Base-by-base conservation (phyloP, 2,797 vertebrate species). In the Aulostomus chinensis region DNA sequence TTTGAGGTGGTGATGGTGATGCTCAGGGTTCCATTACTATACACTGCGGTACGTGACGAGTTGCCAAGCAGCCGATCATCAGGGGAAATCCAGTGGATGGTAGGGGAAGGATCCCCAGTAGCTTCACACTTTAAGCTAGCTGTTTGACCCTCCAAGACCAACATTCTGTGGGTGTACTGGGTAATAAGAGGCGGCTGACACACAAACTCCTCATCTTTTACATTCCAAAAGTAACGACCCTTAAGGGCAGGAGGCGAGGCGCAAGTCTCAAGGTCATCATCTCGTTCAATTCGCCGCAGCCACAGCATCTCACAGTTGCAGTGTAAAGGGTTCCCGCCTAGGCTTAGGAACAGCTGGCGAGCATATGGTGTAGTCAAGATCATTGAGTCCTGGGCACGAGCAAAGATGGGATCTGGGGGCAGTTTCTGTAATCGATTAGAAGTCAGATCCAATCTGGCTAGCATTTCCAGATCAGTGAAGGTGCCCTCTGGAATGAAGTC, bases 221-320 rank as follows among this genome's bases (percentile, higher is more conserved):
- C 86, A 0, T 94, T 96, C 97, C 97, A 99, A 77, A 99, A 99
- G 76, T 99, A 99, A 26, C 94, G 93, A 1, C 96, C 97, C 68
- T 98, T 98, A 20, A 99, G 89, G 42, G 84, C 88, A 0, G 93
- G 63, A 0, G 96, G 97, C 49, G 97, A 99, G 36, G 96, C 96
- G 4, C 97, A 99, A 0, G 97, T 99, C 87, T 99, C 97, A 93
- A 98, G 95, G 38, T 99, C 97, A 0, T 99, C 97, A 0, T 98
- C 96, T 2, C 97, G 86, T 13, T 96, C 93, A 1, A 99, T 87
- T 47, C 97, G 80, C 24, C 97, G 89, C 12, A 99, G 83, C 96
- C 97, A 99, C 32, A 99, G 90, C 8, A 99, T 89, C 67, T 99
- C 97, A 1, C 97, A 99, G 64, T 99, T 99, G 84, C 97, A 99